Base-by-base conservation (phyloP, 1,140 invertebrate species). In the Kradibia gibbosae region DNA sequence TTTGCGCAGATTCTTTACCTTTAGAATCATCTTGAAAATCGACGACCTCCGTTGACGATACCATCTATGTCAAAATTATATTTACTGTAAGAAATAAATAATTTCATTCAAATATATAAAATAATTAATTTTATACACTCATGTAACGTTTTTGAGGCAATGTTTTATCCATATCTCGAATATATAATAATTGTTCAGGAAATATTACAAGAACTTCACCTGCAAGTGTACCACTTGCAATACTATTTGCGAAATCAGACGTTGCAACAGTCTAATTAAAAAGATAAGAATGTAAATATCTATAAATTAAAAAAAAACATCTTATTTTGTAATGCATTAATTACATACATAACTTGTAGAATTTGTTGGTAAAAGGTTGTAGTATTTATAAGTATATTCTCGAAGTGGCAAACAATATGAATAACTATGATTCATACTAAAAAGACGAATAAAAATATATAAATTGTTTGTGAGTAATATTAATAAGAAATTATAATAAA, bases 171-270 rank as follows among this genome's bases (percentile, higher is more conserved):
- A 87, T 84, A 72, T 89, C 88, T 42, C 83, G 86, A 20, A 78
- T 62, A 65, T 88, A 86, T 17, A 92, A 81, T 39, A 93, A 72
- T 45, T 92, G 90, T 45, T 90, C 87, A 31, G 89, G 89, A 84
- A 91, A 91, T 13, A 91, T 86, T 0, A 89, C 85, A 53, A 88
- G 78, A 74, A 92, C 82, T 84, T 92, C 91, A 39, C 92, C 92
- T 77, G 90, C 87, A 45, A 89, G 82, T 72, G 89, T 91, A 5
- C 90, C 90, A 76, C 91, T 89, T 45, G 90, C 89, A 36, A 92
- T 84, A 28, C 88, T 86, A 83, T 93, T 93, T 3, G 88, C 86
- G 84, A 86, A 86, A 81, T 91, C 90, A 39, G 88, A 90, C 50
- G 85, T 78, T 3, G 84, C 80, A 36, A 91, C 77, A 8, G 84